A percentile compares a stretch with the other conserved stretches of the same genome.
Evolutionary conservation across 2,797 vertebrate species (phyloP).

Genomic region (Pangasius krempfi): DNA sequence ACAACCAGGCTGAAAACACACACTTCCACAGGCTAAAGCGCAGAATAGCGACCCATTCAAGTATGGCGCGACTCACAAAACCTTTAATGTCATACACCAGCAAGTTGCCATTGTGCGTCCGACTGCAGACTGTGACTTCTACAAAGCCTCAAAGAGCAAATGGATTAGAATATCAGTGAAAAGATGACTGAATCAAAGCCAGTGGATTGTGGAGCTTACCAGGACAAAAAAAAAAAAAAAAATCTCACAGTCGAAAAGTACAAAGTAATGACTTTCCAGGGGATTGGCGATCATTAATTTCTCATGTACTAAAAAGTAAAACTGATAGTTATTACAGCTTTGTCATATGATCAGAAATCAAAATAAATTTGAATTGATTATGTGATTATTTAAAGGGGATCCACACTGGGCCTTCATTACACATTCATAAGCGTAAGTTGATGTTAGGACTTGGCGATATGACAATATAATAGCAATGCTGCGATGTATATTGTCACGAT

Average conservation of each 20-base stretch:
- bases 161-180: conserved; percentile 80
- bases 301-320: not conserved
- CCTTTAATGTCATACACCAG: conserved; percentile 82
- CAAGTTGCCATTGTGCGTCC: conserved; percentile 70
- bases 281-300: conserved; percentile 40
- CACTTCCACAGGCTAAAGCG: conserved; percentile 40
- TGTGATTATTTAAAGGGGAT: not conserved
- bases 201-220: conserved; percentile 78
- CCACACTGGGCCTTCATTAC: not conserved
- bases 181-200: conserved; percentile 81
- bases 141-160: conserved; percentile 81
- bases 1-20: conserved; percentile 75
- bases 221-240: conserved; percentile 40
- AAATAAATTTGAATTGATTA: not conserved
- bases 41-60: conserved; percentile 63
- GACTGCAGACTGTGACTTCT: conserved; percentile 67
- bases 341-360: not conserved
- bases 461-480: not conserved
- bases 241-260: conserved; percentile 73
- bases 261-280: conserved; percentile 73
- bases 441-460: not conserved
- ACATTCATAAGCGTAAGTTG: not conserved
- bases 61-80: conserved; percentile 68
- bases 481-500: not conserved
- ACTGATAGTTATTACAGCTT: conserved; percentile 5